A percentile compares a stretch with the other conserved stretches of the same genome.
Evolutionary conservation across 1,140 invertebrate species (phyloP).

Genomic region (Agrypnia vestita): DNA sequence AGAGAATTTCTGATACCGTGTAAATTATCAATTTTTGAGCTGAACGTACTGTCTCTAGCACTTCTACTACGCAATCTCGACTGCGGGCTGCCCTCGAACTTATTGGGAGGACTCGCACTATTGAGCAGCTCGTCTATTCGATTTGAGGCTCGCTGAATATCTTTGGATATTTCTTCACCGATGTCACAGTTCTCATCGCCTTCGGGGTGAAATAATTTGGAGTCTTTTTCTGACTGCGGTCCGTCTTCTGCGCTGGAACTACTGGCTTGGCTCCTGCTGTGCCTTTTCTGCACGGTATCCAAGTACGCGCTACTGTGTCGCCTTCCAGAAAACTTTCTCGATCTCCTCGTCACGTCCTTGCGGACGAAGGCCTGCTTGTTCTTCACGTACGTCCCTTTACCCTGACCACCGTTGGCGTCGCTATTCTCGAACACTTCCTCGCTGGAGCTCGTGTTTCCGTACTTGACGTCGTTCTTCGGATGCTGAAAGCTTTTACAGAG

Average conservation of each 20-base stretch:
- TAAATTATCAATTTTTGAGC: conserved; percentile 69
- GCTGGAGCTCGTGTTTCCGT: conserved; percentile 70
- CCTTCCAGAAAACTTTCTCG: conserved; percentile 72
- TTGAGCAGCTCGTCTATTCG: conserved; percentile 75
- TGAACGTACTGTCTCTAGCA: conserved; percentile 67
- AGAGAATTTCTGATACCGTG: conserved; percentile 68
- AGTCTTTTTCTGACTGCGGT: conserved; percentile 55
- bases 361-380: conserved; percentile 74
- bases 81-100: background rate
- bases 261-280: conserved; percentile 64
- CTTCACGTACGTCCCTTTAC: conserved; percentile 76
- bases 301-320: conserved; percentile 72
- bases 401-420: conserved; percentile 61
- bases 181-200: conserved; percentile 67
- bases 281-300: conserved; percentile 69
- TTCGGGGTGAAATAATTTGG: conserved; percentile 71
- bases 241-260: conserved; percentile 73
- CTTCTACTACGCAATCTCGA: background rate
- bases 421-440: conserved; percentile 69
- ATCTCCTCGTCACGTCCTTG: conserved; percentile 71
- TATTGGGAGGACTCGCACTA: conserved; percentile 46
- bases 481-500: conserved; percentile 72
- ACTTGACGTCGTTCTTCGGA: conserved; percentile 67
- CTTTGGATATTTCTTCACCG: conserved; percentile 73
- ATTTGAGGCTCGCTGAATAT: conserved; percentile 71